A percentile compares a stretch with the other conserved stretches of the same genome.
These are phyloP conservation scores for Argopecten irradians DNA, from an alignment of 1,140 invertebrate species.

Conservation along the genomic window DNA sequence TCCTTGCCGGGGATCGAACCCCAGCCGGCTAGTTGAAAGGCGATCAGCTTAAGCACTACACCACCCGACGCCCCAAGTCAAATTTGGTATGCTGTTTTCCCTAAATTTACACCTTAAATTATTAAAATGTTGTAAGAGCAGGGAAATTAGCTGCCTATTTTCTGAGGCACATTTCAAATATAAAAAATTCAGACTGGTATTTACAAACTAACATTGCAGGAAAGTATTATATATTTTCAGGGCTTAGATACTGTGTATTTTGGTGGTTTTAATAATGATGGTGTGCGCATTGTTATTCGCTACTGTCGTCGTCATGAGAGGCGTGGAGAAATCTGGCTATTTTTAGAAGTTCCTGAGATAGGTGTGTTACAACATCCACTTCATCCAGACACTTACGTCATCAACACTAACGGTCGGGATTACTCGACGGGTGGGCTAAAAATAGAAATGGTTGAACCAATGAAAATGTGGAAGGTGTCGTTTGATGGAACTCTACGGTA, in stretches of 20 bases:
- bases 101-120: not conserved
- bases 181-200: not conserved
- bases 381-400: conserved; percentile 76
- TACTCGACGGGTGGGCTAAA: conserved; percentile 81
- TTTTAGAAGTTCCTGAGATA: conserved; percentile 60
- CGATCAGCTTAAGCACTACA: no score
- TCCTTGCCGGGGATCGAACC: no score
- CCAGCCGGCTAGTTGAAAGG: no score
- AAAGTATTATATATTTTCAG: conserved; percentile 43
- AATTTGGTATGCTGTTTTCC: not conserved
- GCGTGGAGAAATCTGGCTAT: conserved; percentile 64
- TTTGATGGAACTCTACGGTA: conserved; percentile 81
- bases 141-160: not conserved
- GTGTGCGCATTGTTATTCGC: conserved; percentile 52
- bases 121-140: not conserved
- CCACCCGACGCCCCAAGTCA: no score
- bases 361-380: conserved; percentile 67
- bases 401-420: conserved; percentile 66
- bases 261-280: conserved; percentile 59
- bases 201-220: not conserved
- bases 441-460: conserved; percentile 79
- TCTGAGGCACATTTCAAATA: not conserved
- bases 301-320: conserved; percentile 56
- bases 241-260: conserved; percentile 67
- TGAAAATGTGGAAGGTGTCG: conserved; percentile 79